These are phyloP conservation scores for Drosophila elegans DNA, from an alignment of 1,140 invertebrate genomes.

Conservation along the genomic window DNA sequence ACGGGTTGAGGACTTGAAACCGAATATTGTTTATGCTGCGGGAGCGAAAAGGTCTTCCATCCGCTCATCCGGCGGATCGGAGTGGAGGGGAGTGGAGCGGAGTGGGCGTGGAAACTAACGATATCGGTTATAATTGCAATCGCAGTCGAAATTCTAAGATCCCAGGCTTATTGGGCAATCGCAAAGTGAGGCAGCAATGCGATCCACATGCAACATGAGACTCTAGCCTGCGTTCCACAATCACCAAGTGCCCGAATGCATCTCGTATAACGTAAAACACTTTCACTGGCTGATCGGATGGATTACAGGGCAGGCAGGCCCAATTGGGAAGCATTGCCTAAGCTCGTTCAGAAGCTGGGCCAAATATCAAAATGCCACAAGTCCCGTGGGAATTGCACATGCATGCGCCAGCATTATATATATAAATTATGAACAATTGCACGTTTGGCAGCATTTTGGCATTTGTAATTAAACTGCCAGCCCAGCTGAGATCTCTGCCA, in stretches of 20 bases:
- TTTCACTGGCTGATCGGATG: constrained; percentile 39
- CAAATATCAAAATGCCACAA: constrained; percentile 63
- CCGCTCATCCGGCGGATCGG: constrained; percentile 18
- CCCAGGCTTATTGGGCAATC: constrained; percentile 17
- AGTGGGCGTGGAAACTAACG: constrained; percentile 73
- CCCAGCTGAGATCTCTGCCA: constrained; percentile 37
- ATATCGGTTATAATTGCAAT: constrained; percentile 38
- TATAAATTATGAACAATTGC: constrained; percentile 53
- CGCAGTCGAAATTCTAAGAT: constrained; percentile 21
- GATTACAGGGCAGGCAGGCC: constrained; percentile 3
- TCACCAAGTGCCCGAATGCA: constrained; percentile 8
- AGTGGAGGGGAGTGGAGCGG: neutral
- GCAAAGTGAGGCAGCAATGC: constrained; percentile 1
- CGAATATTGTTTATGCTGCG: constrained; percentile 65
- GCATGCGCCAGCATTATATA: constrained; percentile 22
- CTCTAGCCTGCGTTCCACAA: constrained; percentile 40
- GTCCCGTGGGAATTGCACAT: constrained; percentile 59
- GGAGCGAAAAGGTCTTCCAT: constrained; percentile 60
- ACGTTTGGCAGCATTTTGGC: constrained; percentile 45
- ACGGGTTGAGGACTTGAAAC: constrained; percentile 61
- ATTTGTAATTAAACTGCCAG: constrained; percentile 72
- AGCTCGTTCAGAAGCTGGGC: constrained; percentile 25
- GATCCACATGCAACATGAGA: constrained; percentile 41
- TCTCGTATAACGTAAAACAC: constrained; percentile 31
- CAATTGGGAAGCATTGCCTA: constrained; percentile 9